Evolutionary conservation across 2,113 vertebrate genomes (phyloP), one percentile per base, ranked within the genome.

Genomic region (Acanthochromis polyacanthus): DNA sequence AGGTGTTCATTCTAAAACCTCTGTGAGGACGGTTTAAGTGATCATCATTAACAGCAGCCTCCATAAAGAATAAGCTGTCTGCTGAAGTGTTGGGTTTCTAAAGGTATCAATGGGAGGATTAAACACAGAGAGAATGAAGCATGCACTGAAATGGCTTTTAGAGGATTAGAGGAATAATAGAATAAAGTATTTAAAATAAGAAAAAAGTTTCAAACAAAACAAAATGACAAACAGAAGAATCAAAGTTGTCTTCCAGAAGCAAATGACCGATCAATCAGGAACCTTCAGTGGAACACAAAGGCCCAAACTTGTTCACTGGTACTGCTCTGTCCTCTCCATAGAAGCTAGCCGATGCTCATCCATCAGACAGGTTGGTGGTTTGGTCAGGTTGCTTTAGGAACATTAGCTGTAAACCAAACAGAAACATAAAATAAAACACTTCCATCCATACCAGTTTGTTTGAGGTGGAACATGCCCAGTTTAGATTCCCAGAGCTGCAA

Each of bases 61-160:
- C 66, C 10, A 32, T 51, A 75, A 28, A 23, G 10, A 64, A 76
- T 5, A 52, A 51, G 45, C 36, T 10, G n/a, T 56, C 58, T 4
- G 9, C 9, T 67, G 23, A 51, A 53, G 12, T 53, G 4, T 70
- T 51, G 12, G 38, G 28, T 40, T 38, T 16, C n/a, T 1, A 56
- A 70, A 23, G 14, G 28, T n/a, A 56, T 70, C n/a, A 70, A 17
- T 61, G 19, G 32, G 53, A 56, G 19, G n/a, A 50, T 71, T 60
- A 38, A 61, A 65, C 5, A 30, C 40, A 25, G n/a, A 38, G n/a
- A 36, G 7, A 50, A 28, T 25, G 20, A 46, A 50, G 55, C 45
- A 30, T 25, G 1, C 8, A 12, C 45, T 75, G 36, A 30, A 17
- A 28, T 32, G 0, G 10, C 4, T 50, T 11, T 55, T 14, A 51